Percentiles rank a stretch among this genome's conserved stretches.
These are phyloP conservation scores for Drosophila insularis DNA, from an alignment of 1,140 invertebrate species.

Conservation along the genomic window DNA sequence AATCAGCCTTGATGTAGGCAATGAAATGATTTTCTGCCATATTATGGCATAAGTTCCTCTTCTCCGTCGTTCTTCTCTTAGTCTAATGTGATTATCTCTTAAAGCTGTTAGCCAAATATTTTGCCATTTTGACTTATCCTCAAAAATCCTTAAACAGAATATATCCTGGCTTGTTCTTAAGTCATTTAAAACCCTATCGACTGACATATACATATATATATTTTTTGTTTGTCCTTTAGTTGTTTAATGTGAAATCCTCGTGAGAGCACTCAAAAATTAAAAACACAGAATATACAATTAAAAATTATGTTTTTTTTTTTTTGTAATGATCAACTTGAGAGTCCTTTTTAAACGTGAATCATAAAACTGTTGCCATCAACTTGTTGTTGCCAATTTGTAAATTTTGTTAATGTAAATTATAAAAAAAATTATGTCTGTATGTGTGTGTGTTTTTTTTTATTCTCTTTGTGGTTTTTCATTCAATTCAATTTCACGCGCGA, in stretches of 20 bases:
- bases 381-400: conserved; percentile 4
- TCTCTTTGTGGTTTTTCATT: conserved; percentile 42
- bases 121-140: background rate
- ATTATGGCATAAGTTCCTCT: too few species aligned
- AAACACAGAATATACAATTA: conserved; percentile 12
- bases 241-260: background rate
- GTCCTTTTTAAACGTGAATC: conserved; percentile 27
- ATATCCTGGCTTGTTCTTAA: too few species aligned
- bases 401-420: conserved; percentile 26
- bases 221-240: background rate
- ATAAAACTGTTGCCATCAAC: background rate
- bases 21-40: conserved; percentile 20
- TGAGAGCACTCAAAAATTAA: conserved; percentile 7
- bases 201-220: background rate
- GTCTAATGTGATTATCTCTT: conserved; percentile 39
- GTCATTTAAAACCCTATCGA: too few species aligned
- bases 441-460: too few species aligned
- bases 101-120: background rate
- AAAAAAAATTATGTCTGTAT: conserved; percentile 36
- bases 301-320: conserved; percentile 14
- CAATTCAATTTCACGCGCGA: conserved; percentile 68
- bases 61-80: too few species aligned
- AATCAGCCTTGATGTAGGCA: background rate
- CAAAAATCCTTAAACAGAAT: too few species aligned
- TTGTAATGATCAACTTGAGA: conserved; percentile 44